Conservation (phyloP, 2,797 vertebrate genomes). For the Telmatherina bonti region DNA sequence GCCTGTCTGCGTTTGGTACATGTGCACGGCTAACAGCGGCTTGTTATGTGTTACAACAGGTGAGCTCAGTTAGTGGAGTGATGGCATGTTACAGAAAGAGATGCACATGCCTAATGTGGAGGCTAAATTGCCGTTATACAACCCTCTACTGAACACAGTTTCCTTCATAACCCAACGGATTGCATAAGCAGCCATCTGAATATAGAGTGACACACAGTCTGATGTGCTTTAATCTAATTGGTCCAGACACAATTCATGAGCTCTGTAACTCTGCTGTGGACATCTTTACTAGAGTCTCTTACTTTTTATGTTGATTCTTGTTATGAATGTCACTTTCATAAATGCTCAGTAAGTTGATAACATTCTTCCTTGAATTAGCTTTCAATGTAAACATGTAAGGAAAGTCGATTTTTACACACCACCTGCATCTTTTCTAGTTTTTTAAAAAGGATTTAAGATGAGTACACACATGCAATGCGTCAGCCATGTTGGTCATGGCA, state of each 20-base stretch:
- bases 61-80: conserved; percentile 41
- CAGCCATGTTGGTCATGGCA: too few relatives aligned
- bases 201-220: conserved; percentile 58
- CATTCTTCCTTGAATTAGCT: too few relatives aligned
- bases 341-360: too few relatives aligned
- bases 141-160: conserved; percentile 37
- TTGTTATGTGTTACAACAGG: conserved; percentile 44
- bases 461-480: too few relatives aligned
- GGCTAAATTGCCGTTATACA: conserved; percentile 58
- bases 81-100: conserved; percentile 45
- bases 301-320: background rate
- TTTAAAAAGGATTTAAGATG: too few relatives aligned
- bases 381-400: too few relatives aligned
- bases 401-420: too few relatives aligned
- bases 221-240: conserved; percentile 44
- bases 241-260: conserved; percentile 41
- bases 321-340: too few relatives aligned
- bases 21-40: conserved; percentile 20
- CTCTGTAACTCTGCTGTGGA: conserved; percentile 31
- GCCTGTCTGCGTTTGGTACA: conserved; percentile 48
- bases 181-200: conserved; percentile 67
- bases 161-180: conserved; percentile 44
- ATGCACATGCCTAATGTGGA: conserved; percentile 49
- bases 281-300: conserved; percentile 7
- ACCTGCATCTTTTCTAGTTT: too few relatives aligned